Percentiles rank a stretch among this genome's conserved stretches.
phyloP scores from a whole-genome alignment of 2,113 vertebrate genomes.

The Coptodon rendalli region DNA sequence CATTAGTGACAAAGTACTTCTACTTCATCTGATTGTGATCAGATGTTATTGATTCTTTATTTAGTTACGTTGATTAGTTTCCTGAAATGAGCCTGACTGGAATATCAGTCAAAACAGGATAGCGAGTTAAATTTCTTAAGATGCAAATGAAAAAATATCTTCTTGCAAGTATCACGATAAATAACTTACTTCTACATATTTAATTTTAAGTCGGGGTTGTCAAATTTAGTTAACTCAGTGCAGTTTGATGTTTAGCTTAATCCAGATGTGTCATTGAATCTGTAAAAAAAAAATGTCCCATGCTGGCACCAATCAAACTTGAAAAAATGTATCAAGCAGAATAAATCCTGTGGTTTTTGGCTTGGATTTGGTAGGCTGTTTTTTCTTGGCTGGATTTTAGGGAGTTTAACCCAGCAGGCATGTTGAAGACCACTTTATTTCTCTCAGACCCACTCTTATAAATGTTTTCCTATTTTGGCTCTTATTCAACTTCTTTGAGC shows the following conservation, averaged over 20 bases:
- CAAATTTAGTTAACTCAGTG: background rate
- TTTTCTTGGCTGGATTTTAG: background rate
- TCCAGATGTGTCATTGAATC: background rate
- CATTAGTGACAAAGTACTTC: background rate
- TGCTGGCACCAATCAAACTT: background rate
- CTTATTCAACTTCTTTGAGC: background rate
- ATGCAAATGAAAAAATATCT: background rate
- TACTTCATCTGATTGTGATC: background rate
- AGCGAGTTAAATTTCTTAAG: background rate
- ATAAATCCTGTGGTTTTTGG: background rate
- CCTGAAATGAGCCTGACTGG: background rate
- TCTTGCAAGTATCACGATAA: background rate
- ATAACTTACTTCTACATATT: background rate
- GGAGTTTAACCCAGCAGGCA: background rate
- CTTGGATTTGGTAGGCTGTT: background rate
- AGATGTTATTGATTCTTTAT: background rate
- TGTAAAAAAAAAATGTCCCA: background rate
- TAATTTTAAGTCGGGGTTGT: background rate
- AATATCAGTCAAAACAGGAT: background rate
- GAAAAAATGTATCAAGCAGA: background rate
- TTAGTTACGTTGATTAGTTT: background rate
- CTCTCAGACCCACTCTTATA: background rate
- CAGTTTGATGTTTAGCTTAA: background rate
- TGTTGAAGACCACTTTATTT: background rate
- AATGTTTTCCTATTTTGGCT: background rate